phyloP scores from a whole-genome alignment of 2,888 invertebrate species.

The Hirtodrosophila histrioides region DNA sequence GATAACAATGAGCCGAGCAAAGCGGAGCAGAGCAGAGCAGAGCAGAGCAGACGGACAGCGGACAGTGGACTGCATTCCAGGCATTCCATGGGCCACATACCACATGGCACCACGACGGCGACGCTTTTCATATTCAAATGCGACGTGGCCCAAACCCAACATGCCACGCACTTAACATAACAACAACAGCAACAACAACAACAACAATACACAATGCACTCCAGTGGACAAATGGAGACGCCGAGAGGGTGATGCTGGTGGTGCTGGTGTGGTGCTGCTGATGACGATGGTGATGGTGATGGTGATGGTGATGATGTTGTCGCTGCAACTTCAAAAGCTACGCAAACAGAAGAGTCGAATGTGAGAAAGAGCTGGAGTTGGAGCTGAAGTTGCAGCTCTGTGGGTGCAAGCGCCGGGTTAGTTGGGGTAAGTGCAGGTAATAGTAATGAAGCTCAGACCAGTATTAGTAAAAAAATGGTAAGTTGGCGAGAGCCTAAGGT shows the following conservation, averaged over 20 bases:
- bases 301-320: conserved; percentile 68
- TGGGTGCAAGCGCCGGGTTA: background rate
- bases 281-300: conserved; percentile 30
- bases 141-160: conserved; percentile 54
- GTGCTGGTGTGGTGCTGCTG: conserved; percentile 40
- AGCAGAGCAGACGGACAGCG: conserved; percentile 23
- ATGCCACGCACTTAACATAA: conserved; percentile 72
- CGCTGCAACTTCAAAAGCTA: conserved; percentile 78
- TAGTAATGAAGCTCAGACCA: too few relatives aligned
- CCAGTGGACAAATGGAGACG: conserved; percentile 50
- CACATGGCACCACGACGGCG: conserved; percentile 50
- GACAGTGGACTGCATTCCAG: conserved; percentile 61
- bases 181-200: conserved; percentile 52
- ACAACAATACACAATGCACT: conserved; percentile 45
- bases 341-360: conserved; percentile 57
- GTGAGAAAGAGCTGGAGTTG: background rate
- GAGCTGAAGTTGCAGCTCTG: conserved; percentile 11
- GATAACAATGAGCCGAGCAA: conserved; percentile 50
- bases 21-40: conserved; percentile 37
- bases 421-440: too few relatives aligned
- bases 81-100: conserved; percentile 62
- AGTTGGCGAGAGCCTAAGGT: too few relatives aligned
- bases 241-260: conserved; percentile 35
- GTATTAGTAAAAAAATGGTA: too few relatives aligned
- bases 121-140: conserved; percentile 74